These are phyloP conservation scores for Chelon labrosus DNA, from an alignment of 2,797 vertebrate species.

Conservation along the genomic window DNA sequence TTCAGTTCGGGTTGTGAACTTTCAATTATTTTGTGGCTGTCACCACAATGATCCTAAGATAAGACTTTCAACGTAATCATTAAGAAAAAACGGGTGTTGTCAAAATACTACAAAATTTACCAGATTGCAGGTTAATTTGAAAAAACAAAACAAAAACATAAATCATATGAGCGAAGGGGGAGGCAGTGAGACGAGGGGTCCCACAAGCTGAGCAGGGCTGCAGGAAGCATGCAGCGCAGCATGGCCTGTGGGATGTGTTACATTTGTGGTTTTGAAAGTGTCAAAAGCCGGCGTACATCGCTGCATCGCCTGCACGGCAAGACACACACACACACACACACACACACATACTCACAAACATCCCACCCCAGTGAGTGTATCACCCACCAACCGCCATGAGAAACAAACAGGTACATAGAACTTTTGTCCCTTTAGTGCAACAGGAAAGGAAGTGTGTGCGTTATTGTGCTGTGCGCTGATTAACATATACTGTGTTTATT, in stretches of 20 bases:
- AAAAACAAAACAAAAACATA: neutral
- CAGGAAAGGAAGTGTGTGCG: neutral
- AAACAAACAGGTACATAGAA: neutral
- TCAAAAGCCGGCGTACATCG: neutral
- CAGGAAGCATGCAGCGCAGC: neutral
- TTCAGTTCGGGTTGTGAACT: neutral
- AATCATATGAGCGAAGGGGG: neutral
- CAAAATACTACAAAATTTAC: neutral
- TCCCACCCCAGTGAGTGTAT: neutral
- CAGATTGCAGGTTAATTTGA: neutral
- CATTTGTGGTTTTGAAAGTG: constrained; percentile 58
- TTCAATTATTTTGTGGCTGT: constrained; percentile 5
- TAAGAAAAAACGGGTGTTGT: neutral
- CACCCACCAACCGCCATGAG: constrained; percentile 38
- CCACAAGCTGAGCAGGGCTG: neutral
- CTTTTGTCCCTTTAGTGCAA: neutral
- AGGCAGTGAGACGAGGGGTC: neutral
- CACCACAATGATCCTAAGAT: constrained; percentile 4
- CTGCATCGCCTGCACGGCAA: neutral
- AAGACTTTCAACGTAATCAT: neutral
- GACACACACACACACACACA: neutral
- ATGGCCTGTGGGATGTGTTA: constrained; percentile 26
- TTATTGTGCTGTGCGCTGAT: neutral
- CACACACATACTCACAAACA: neutral
- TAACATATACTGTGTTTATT: too few relatives aligned